Evolutionary conservation across 2,797 vertebrate species (phyloP).

Genomic region (Neosilurus hyrtlii): DNA sequence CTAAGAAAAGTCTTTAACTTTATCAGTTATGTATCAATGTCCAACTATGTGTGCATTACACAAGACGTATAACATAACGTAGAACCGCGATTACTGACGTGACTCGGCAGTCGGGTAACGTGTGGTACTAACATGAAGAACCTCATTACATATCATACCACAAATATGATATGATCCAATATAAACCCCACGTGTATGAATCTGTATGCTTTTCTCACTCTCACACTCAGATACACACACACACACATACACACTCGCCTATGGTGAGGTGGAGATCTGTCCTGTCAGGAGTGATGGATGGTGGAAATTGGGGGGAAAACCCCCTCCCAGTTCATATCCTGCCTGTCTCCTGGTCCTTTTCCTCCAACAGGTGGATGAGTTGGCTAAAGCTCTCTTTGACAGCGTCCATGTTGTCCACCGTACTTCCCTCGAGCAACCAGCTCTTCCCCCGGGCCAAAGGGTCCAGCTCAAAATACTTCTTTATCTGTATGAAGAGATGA

Average conservation of each 20-base stretch:
- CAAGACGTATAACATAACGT: conserved; percentile 21
- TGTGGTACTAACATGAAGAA: conserved; percentile 19
- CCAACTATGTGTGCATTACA: conserved; percentile 44
- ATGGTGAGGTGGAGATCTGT: conserved; percentile 31
- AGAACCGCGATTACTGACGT: conserved; percentile 37
- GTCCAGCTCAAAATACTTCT: conserved; percentile 89
- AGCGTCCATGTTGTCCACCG: conserved; percentile 79
- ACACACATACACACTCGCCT: conserved; percentile 11
- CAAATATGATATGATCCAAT: conserved; percentile 18
- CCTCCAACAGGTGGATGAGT: conserved; percentile 82
- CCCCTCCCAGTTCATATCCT: conserved; percentile 72
- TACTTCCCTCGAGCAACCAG: conserved; percentile 84
- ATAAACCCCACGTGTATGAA: conserved; percentile 10
- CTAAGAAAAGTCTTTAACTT: conserved; percentile 37
- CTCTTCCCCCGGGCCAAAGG: conserved; percentile 85
- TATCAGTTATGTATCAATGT: conserved; percentile 51
- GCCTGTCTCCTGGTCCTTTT: conserved; percentile 77
- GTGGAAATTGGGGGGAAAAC: not conserved
- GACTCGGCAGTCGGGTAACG: conserved; percentile 22
- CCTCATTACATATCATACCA: conserved; percentile 35
- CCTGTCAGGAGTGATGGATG: conserved; percentile 29
- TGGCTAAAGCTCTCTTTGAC: conserved; percentile 84
- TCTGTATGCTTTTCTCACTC: conserved; percentile 3
- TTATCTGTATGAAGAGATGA: conserved; percentile 69
- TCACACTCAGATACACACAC: not conserved